Percentiles rank a stretch among this genome's conserved stretches.
Conservation (phyloP, 2,797 vertebrate species). For the Uromys caudimaculatus region DNA sequence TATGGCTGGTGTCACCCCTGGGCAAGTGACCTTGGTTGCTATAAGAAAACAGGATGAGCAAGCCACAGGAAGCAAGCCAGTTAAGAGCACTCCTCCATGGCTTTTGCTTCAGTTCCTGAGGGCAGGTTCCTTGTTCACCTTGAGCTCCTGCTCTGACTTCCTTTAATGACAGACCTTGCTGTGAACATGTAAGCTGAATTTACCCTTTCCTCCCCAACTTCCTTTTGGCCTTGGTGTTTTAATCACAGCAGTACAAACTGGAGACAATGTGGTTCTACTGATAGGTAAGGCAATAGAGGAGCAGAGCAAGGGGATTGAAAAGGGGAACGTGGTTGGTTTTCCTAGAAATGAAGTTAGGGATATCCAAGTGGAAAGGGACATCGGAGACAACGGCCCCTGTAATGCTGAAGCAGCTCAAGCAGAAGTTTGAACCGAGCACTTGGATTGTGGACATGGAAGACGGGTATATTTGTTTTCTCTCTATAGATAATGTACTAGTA, state of each 20-base stretch:
- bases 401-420: neutral
- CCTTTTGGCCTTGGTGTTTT: neutral
- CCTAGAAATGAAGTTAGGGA: neutral
- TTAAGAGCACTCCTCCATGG: neutral
- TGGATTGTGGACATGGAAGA: neutral
- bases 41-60: neutral
- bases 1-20: neutral
- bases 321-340: neutral
- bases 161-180: neutral
- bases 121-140: neutral
- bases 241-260: neutral
- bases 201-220: neutral
- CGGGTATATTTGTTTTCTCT: neutral
- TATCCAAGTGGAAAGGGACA: neutral
- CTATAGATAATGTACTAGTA: neutral
- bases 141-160: neutral
- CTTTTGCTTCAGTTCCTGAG: neutral
- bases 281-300: neutral
- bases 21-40: neutral
- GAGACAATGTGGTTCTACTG: neutral
- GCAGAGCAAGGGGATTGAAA: neutral
- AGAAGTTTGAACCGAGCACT: neutral
- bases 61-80: neutral
- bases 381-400: neutral
- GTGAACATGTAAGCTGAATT: neutral